A percentile compares a stretch with the other conserved stretches of the same genome.
phyloP scores from a whole-genome alignment of 1,140 invertebrate genomes.

The Aradophagus sp. region DNA sequence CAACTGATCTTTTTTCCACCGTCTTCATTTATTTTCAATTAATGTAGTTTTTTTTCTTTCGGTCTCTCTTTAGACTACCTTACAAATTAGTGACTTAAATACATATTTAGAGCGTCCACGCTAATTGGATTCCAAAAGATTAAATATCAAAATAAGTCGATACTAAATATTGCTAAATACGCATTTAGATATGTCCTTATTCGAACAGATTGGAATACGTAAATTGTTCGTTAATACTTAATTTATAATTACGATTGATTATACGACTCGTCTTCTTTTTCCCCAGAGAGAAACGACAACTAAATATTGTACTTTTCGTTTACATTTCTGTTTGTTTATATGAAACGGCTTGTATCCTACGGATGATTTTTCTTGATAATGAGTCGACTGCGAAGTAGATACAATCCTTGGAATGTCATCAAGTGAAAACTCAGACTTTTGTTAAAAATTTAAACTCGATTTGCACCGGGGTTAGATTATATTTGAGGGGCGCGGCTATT shows the following conservation, averaged over 20 bases:
- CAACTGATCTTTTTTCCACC: not conserved
- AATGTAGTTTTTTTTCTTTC: not conserved
- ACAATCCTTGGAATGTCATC: conserved; percentile 34
- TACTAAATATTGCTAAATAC: conserved; percentile 51
- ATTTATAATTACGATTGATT: conserved; percentile 25
- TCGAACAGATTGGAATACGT: conserved; percentile 37
- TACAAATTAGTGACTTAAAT: conserved; percentile 46
- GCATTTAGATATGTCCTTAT: conserved; percentile 48
- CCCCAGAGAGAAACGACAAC: conserved; percentile 18
- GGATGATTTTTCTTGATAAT: conserved; percentile 23
- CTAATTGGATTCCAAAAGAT: conserved; percentile 43
- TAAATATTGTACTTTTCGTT: conserved; percentile 30
- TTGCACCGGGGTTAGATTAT: conserved; percentile 14
- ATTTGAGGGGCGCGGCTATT: conserved; percentile 13
- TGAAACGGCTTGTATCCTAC: no score
- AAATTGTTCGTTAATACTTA: conserved; percentile 16
- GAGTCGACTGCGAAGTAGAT: conserved; percentile 16
- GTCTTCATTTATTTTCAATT: not conserved
- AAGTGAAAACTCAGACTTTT: conserved; percentile 48
- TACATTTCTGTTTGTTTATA: not conserved
- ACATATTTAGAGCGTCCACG: conserved; percentile 21
- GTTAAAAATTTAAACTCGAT: conserved; percentile 24
- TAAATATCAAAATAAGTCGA: conserved; percentile 53
- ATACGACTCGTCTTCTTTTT: conserved; percentile 4
- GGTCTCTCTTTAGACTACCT: conserved; percentile 14